Evolutionary conservation across 2,113 vertebrate species (phyloP).

Genomic region (Pogona vitticeps): DNA sequence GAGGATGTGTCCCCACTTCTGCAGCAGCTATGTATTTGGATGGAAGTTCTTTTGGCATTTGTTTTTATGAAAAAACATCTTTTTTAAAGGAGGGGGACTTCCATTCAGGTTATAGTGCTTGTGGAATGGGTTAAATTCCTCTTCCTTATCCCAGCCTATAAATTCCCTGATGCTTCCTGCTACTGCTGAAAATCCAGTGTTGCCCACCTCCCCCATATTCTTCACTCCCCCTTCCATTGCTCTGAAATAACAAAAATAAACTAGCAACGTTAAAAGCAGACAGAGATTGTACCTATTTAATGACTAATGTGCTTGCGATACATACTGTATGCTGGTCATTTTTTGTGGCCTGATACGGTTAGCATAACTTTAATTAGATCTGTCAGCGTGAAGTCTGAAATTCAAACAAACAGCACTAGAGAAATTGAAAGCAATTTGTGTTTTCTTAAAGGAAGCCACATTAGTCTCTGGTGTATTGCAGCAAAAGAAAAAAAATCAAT

Average conservation of each 20-base stretch:
- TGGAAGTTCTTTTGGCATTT: neutral
- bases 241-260: neutral
- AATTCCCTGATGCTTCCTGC: neutral
- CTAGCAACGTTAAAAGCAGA: neutral
- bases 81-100: neutral
- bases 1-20: neutral
- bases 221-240: neutral
- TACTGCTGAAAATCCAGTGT: neutral
- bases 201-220: neutral
- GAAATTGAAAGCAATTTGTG: neutral
- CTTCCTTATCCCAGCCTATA: neutral
- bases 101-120: neutral
- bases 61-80: neutral
- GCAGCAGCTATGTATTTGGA: neutral
- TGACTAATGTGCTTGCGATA: neutral
- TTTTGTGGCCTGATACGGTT: slow-evolving; percentile 20
- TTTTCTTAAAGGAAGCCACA: too few relatives aligned
- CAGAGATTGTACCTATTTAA: neutral
- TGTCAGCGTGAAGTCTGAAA: neutral
- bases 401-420: neutral
- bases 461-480: too few relatives aligned
- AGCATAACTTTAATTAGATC: neutral
- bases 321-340: slow-evolving; percentile 11
- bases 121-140: neutral
- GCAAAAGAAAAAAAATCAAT: too few relatives aligned